Evolutionary conservation across 53 echinoderm and acorn worm species (phyloP), one percentile per base, ranked within the genome.

Genomic region (Echinarachnius parma): DNA sequence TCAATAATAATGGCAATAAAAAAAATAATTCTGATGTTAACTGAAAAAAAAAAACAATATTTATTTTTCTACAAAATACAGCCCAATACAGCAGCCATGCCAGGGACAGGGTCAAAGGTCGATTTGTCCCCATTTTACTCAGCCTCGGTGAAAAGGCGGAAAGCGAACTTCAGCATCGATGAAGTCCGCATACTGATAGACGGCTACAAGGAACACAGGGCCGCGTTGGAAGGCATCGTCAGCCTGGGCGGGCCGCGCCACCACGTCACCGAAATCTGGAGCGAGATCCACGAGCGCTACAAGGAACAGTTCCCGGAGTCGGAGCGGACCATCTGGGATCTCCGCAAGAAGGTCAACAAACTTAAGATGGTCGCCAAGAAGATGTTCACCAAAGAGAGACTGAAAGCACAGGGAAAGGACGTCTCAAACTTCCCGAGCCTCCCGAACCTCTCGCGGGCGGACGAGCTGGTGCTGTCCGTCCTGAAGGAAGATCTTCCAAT

Each of bases 221-320:
- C 30, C 31, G 34, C 30, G 34, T 52, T 68, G 14, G 68, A 68
- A n/a, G 32, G 26, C 68, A 32, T 29, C 68, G 31, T 32, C 50
- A 49, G 19, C 11, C 34, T 35, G 4, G 52, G 68, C 31, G 7
- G 13, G 42, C 29, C 68, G 13, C 68, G 52, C 7, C 32, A 20
- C 11, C 50, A 68, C 50, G 46, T 45, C 28, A 65, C 65, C 18
- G 68, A 68, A 16, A 37, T 68, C 53, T 68, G 68, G 68, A 30
- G 37, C 11, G 68, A 68, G 33, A 68, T 68, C 68, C 52, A 23
- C 4, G 68, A 68, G 7, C 30, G 37, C 3, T 68, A 68, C 68
- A 14, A 23, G 10, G 50, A 52, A 52, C 50, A 49, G 50, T 52
- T 68, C 21, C 68, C 68, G 21, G 29, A 68, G 34, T 50, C 32